Base-by-base conservation (phyloP, 2,888 invertebrate genomes). In the Terebella lapidaria region DNA sequence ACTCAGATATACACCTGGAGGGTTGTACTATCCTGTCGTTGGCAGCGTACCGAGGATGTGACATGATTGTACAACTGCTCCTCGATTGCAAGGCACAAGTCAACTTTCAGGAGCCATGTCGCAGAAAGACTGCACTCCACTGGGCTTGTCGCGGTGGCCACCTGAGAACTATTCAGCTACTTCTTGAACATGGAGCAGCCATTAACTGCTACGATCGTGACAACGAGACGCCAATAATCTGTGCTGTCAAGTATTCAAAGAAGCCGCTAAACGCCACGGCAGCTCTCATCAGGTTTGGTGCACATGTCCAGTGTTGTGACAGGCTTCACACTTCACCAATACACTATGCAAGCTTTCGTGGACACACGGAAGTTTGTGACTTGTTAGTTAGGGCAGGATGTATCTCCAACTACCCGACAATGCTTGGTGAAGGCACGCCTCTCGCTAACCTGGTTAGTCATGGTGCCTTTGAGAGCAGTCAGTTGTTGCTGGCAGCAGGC, bases 341-440 rank as follows among this genome's bases (percentile, higher is more conserved):
- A 10, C 72, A 72, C 57, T 72, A 72, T 54, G 67, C 71, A 3
- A 62, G 65, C 1, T 67, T 70, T 27, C 68, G 69, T 46, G 67
- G 58, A 10, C 54, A 63, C 20, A 22, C 59, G 1, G 30, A 52
- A 3, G 56, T 70, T 3, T 64, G 65, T 20, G 30, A 52, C 15
- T 24, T 57, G 2, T 27, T 70, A 5, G 64, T 72, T n/a, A 61
- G 55, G 45, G 67, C 63, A n/a, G 72, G 72, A 0, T 69, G 71
- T 28, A 54, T 69, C 5, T 57, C 55, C n/a, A 67, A 69, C 53
- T 64, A 66, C 35, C 59, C 63, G 15, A 61, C 67, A 20, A 62
- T 70, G 28, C 63, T 71, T 22, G 71, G 70, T 1, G 68, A 71
- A 57, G 70, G 71, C 3, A 70, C 71, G 3, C 71, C 71, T 2